These are phyloP conservation scores for Mythimna vitellina DNA, from an alignment of 2,888 invertebrate genomes.

Conservation along the genomic window DNA sequence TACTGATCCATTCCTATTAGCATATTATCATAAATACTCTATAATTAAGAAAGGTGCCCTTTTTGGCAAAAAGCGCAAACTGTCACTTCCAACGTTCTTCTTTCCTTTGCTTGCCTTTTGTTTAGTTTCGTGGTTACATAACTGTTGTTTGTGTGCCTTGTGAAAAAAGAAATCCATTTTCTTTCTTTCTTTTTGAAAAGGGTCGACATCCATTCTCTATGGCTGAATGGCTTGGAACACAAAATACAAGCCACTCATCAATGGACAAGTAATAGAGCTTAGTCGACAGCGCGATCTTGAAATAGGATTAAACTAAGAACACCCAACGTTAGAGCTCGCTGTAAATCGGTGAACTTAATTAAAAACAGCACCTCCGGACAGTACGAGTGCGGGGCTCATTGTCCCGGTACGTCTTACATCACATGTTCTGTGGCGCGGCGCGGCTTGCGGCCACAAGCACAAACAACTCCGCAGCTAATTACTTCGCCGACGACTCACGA, in stretches of 20 bases:
- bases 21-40: too few relatives aligned
- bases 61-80: too few relatives aligned
- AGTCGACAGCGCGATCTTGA: constrained; percentile 9
- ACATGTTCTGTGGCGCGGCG: constrained; percentile 71
- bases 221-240: not conserved
- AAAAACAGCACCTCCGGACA: constrained; percentile 54
- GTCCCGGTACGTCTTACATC: constrained; percentile 61
- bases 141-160: too few relatives aligned
- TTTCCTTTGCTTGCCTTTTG: too few relatives aligned
- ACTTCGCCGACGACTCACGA: constrained; percentile 86
- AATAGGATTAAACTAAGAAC: constrained; percentile 36
- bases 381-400: constrained; percentile 53
- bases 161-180: too few relatives aligned
- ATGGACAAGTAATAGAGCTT: constrained; percentile 24
- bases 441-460: constrained; percentile 74
- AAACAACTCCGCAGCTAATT: constrained; percentile 85
- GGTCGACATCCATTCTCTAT: not conserved
- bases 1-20: too few relatives aligned
- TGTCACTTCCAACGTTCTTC: too few relatives aligned
- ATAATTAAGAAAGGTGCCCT: too few relatives aligned
- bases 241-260: not conserved
- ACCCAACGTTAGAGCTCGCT: constrained; percentile 13
- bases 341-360: constrained; percentile 60
- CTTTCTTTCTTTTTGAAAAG: too few relatives aligned
- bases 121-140: too few relatives aligned